Evolutionary conservation across 1,140 invertebrate species (phyloP), one percentile per base, ranked within the genome.

Genomic region (Psilanteris sp.): DNA sequence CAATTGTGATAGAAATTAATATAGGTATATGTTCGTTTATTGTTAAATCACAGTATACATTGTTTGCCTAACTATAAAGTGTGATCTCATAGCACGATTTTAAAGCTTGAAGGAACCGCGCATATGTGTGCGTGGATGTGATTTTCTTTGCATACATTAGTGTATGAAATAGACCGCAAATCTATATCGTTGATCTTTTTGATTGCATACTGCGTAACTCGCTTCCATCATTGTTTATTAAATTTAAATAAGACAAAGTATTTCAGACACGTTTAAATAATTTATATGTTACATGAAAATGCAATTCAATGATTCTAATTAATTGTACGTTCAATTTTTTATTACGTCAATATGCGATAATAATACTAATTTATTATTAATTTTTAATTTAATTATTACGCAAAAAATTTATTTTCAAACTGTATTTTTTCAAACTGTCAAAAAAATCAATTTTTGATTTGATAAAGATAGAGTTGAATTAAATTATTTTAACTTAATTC

Each of bases 41-140:
- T 18, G 32, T 10, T 37, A 48, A 48, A 59, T 46, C 41, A 59
- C 31, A 37, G 29, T 18, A 36, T 10, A 37, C 34, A 11, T 64
- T 52, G 61, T 43, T 43, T 48, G 61, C 29, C 48, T 54, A 66
- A 66, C 61, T 75, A 61, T 76, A 79, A n/a, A 67, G 18, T 55
- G 14, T 62, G 61, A 81, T 79, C 59, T 81, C 67, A 55, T 18
- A 44, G 32, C 31, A 18, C 48, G 43, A 68, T 57, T 57, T 55
- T 52, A 48, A 55, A 55, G 41, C 52, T 57, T 15, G 50, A 48
- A 57, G 41, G 34, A 20, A 57, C 15, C 26, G 26, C 29, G 32
- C 34, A 10, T 6, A 2, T 34, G 50, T 32, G 8, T 18, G 26
- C 24, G 29, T 29, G 15, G 2, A 32, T 9, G 16, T 11, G 41